A percentile compares a stretch with the other conserved stretches of the same genome.
Evolutionary conservation across 35 echinoderm and acorn worm genomes (phyloP).

Genomic region (Ptychodera flava): DNA sequence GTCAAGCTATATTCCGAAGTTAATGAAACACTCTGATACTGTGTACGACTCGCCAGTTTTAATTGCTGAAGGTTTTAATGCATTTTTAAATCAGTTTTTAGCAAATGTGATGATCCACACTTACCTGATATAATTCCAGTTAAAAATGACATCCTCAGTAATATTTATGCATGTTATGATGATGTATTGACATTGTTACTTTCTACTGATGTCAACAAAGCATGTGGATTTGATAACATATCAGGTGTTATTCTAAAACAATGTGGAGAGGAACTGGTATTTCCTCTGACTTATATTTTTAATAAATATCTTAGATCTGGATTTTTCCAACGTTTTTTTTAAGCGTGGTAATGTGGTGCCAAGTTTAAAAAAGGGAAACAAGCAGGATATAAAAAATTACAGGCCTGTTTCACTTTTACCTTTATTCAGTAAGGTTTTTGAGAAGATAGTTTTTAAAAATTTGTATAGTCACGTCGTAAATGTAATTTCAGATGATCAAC

Average conservation of each 20-base stretch:
- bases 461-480: background rate
- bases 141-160: background rate
- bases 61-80: constrained; percentile 1
- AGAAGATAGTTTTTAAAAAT: background rate
- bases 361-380: background rate
- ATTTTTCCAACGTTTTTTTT: background rate
- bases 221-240: background rate
- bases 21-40: background rate
- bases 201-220: background rate
- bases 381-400: background rate
- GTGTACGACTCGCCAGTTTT: background rate
- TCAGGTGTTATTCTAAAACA: background rate
- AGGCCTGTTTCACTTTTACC: background rate
- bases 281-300: background rate
- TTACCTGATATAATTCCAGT: background rate
- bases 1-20: background rate
- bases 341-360: background rate
- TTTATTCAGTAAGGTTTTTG: background rate
- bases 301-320: background rate
- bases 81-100: background rate
- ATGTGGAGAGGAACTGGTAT: background rate
- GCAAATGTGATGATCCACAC: background rate
- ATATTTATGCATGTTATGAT: background rate
- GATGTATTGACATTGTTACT: background rate
- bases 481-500: background rate